phyloP scores from a whole-genome alignment of 2,888 invertebrate genomes.

The Troides aeacus region DNA sequence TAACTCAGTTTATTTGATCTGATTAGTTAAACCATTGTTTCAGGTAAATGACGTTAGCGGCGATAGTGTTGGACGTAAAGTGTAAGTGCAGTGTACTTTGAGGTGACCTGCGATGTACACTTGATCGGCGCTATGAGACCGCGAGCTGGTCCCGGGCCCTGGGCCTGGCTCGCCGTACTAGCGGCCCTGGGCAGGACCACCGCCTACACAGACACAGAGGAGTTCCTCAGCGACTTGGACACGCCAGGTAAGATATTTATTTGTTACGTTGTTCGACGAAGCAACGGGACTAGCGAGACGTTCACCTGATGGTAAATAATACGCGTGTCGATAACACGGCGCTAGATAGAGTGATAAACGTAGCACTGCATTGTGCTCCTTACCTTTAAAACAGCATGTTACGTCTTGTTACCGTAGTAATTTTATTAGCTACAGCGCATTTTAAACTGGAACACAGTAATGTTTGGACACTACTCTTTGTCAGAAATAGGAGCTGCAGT shows the following conservation, averaged over 20 bases:
- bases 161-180: constrained; percentile 72
- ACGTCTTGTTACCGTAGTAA: too few species aligned
- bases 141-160: constrained; percentile 47
- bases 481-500: too few species aligned
- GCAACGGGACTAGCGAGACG: too few species aligned
- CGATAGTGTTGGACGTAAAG: constrained; percentile 41
- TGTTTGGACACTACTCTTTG: too few species aligned
- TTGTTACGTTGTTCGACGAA: neutral
- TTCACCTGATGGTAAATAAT: too few species aligned
- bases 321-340: too few species aligned
- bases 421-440: too few species aligned
- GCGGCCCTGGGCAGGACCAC: constrained; percentile 66
- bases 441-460: too few species aligned
- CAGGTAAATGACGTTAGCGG: constrained; percentile 36
- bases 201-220: constrained; percentile 79
- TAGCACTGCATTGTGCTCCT: too few species aligned
- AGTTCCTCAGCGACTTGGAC: constrained; percentile 81
- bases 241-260: constrained; percentile 76
- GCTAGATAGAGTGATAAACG: too few species aligned
- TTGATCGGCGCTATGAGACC: constrained; percentile 47
- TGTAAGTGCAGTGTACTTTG: constrained; percentile 42
- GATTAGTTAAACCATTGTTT: constrained; percentile 28
- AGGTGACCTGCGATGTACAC: constrained; percentile 49
- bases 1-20: too few species aligned
- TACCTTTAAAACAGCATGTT: too few species aligned